Base-by-base conservation (phyloP, 2,888 invertebrate species). In the Caenorhabditis becei region DNA sequence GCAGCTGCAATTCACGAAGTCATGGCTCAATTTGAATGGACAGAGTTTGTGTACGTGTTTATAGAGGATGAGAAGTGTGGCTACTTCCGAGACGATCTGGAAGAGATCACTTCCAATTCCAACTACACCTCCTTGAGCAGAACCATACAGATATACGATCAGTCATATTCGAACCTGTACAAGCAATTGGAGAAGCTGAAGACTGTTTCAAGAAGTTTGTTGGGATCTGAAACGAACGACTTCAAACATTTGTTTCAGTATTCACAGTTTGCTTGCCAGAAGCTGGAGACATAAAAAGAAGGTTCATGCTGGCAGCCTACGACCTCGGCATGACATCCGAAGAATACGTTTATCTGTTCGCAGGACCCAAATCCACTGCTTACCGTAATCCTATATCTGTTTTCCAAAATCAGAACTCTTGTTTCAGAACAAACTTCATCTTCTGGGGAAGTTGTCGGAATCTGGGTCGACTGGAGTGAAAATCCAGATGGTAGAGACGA, bases 271-370 rank as follows among this genome's bases (percentile, higher is more conserved):
- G 84, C 56, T 70, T 84, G n/a, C 80, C 84, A 4, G 75, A 82
- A 47, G 66, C 63, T 10, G 74, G 82, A 20, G 65, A 67, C 18
- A 56, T 77, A 3, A 80, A 80, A 53, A 32, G 80, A 49, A 1
- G 54, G 2, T 77, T 77, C 23, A 81, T 81, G 81, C n/a, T 81
- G 35, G 81, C 81, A 18, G 77, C 77, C 1, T 72, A 72, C 49
- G 77, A 81, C 20, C 20, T 79, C 10, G 61, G 77, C 59, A 74
- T 81, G 80, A 51, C 82, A 10, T 81, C 84, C 1, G 82, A 86
- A n/a, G 89, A 89, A 20, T 89, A 84, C 51, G 88, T 88, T 8
- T 86, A 84, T 49, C n/a, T 87, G 11, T 80, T 88, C 14, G 80
- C 83, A 2, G 86, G 75, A 10, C 75, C 80, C 0, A 80, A 77